Base-by-base conservation (phyloP, 1,140 invertebrate genomes). In the Papilio xuthus region DNA sequence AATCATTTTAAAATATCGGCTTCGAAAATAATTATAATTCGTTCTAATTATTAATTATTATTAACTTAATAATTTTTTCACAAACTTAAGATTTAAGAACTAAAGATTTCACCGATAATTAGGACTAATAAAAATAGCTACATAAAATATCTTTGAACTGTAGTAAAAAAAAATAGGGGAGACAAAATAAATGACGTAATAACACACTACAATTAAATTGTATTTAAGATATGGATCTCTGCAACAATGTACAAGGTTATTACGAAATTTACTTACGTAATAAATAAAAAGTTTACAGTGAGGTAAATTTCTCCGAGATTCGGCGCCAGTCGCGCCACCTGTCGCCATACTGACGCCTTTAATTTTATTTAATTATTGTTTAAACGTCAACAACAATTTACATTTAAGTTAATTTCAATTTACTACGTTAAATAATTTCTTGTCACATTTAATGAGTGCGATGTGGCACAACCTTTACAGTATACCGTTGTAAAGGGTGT, bases 381-480 rank as follows among this genome's bases (percentile, higher is more conserved):
- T 63, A 63, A 63, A 63, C 60, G 12, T 63, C 60, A 67, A 67
- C 60, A 67, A 28, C 4, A 67, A 67, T 67, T 67, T 67, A 32
- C 26, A 12, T 28, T 67, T 26, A 6, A 67, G 26, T 32, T 67
- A 32, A 32, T 67, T 28, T 28, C 26, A 67, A 67, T 67, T 67
- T 67, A 67, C 26, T 4, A 7, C 18, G n/a, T 20, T 28, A 67
- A 67, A 67, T 67, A 32, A 67, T 67, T 28, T 67, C 60, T 12
- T 13, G 53, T 23, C 12, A 6, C 4, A 12, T 2, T 13, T 63
- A 10, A 67, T 15, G 20, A 60, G 13, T 15, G 15, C 0, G 60
- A n/a, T n/a, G n/a, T n/a, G n/a, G n/a, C n/a, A n/a, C n/a, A n/a
- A n/a, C n/a, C n/a, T n/a, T 67, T 67, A 63, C 60, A n/a, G 13